A percentile compares a stretch with the other conserved stretches of the same genome.
These are phyloP conservation scores for Sepioteuthis lessoniana DNA, from an alignment of 2,888 invertebrate genomes.

Conservation along the genomic window DNA sequence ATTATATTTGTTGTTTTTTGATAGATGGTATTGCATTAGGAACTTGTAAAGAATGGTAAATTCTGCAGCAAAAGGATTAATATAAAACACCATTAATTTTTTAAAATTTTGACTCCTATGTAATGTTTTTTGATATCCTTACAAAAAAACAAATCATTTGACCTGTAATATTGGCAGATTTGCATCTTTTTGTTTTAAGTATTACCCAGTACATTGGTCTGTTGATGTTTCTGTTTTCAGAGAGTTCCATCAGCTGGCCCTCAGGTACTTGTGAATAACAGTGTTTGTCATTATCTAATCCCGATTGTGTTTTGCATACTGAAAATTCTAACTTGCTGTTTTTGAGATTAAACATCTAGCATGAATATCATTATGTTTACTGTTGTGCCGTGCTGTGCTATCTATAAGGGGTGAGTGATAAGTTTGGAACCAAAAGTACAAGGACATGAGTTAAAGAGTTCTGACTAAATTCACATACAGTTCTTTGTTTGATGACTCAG, in stretches of 20 bases:
- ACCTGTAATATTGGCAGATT: not conserved
- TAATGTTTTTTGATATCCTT: not conserved
- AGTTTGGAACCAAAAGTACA: too few species aligned
- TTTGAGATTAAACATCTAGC: not conserved
- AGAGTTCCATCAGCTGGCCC: not conserved
- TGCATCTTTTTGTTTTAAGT: not conserved
- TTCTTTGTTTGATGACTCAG: too few species aligned
- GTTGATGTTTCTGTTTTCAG: not conserved
- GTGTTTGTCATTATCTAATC: not conserved
- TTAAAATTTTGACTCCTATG: too few species aligned
- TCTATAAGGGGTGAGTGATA: too few species aligned
- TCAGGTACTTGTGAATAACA: not conserved
- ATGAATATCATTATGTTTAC: not conserved
- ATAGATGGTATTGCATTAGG: too few species aligned
- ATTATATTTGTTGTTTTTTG: too few species aligned
- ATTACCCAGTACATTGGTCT: not conserved
- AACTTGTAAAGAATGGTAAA: too few species aligned
- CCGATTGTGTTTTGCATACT: not conserved
- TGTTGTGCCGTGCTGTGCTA: not conserved
- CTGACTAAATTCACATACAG: too few species aligned
- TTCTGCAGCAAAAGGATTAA: too few species aligned
- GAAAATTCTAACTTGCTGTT: not conserved
- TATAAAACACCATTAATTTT: too few species aligned
- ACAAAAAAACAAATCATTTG: not conserved
- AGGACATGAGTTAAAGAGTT: too few species aligned